phyloP scores from a whole-genome alignment of 2,888 invertebrate genomes.

The Eugnorisma glareosa region DNA sequence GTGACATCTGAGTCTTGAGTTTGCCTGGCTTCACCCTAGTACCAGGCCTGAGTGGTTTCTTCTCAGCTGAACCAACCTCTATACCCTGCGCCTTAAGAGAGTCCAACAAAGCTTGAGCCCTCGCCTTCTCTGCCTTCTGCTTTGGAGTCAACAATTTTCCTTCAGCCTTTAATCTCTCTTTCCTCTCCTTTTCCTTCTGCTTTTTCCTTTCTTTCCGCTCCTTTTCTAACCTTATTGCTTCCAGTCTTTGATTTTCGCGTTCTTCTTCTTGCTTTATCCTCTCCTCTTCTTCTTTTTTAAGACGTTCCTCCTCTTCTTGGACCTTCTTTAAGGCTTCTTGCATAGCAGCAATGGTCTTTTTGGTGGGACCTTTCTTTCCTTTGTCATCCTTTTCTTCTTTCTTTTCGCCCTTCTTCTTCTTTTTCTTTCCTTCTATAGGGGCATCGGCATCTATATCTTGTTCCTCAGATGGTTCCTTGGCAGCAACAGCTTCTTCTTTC shows the following conservation, averaged over 20 bases:
- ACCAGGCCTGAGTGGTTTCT: conserved; percentile 92
- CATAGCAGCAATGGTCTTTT: conserved; percentile 97
- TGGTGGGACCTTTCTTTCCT: conserved; percentile 94
- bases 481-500: conserved; percentile 80
- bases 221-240: conserved; percentile 94
- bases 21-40: conserved; percentile 94
- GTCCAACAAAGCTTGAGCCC: conserved; percentile 97
- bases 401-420: conserved; percentile 86
- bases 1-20: conserved; percentile 92
- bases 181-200: conserved; percentile 97
- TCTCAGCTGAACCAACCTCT: conserved; percentile 94
- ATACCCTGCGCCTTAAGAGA: conserved; percentile 97
- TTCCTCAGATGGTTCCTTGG: conserved; percentile 81
- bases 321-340: conserved; percentile 97
- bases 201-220: conserved; percentile 97
- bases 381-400: conserved; percentile 88
- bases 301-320: conserved; percentile 96
- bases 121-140: conserved; percentile 97
- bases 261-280: conserved; percentile 93
- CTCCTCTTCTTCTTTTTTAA: conserved; percentile 94
- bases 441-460: conserved; percentile 81
- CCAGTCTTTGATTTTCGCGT: conserved; percentile 93
- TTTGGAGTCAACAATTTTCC: conserved; percentile 98
- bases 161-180: conserved; percentile 98
- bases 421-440: conserved; percentile 85